phyloP scores from a whole-genome alignment of 2,113 vertebrate genomes.

The Tachuris rubrigastra region DNA sequence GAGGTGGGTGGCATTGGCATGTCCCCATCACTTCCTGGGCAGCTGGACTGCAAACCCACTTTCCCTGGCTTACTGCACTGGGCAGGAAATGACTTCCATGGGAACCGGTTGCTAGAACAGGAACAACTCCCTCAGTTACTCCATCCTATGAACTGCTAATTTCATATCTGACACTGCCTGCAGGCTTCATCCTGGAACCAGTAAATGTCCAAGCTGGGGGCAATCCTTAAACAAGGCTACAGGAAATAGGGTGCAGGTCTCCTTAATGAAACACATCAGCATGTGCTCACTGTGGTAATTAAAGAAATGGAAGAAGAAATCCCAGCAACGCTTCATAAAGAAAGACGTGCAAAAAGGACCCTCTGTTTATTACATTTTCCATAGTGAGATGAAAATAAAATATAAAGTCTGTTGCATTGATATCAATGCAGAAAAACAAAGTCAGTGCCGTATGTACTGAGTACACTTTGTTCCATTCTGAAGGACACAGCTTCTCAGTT shows the following conservation, averaged over 20 bases:
- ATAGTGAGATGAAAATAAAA: background rate
- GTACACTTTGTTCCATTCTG: background rate
- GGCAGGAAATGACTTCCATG: background rate
- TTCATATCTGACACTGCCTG: fast-evolving
- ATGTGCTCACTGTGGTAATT: background rate
- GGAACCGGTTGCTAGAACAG: background rate
- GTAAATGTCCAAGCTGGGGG: background rate
- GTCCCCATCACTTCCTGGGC: background rate
- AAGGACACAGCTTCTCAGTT: background rate
- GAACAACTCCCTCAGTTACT: background rate
- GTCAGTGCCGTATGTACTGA: background rate
- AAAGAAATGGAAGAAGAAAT: background rate
- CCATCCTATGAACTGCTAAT: background rate
- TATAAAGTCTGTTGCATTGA: background rate
- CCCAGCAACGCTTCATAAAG: background rate
- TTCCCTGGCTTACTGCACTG: background rate
- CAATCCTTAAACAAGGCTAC: background rate
- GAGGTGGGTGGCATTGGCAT: background rate
- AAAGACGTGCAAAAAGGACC: background rate
- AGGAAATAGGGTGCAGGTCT: background rate
- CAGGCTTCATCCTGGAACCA: background rate
- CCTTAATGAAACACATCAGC: fast-evolving
- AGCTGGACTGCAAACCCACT: background rate
- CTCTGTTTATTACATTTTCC: background rate
- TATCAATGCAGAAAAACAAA: background rate